These are phyloP conservation scores for Pelagia noctiluca DNA, from an alignment of 30 jellyfish, hydroid and myxozoan species.

Conservation along the genomic window DNA sequence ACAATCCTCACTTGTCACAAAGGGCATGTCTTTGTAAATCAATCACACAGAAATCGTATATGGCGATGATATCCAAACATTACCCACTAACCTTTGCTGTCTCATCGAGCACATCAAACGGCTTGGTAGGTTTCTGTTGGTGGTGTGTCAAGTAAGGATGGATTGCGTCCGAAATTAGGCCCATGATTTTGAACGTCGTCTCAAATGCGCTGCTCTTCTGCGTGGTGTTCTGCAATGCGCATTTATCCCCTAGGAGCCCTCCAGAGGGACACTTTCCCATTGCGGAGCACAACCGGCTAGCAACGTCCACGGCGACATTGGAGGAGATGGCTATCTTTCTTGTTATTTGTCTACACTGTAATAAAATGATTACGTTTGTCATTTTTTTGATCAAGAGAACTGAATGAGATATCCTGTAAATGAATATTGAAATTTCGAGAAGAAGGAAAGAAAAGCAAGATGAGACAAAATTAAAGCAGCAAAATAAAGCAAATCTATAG, in stretches of 20 bases:
- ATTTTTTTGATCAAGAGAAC: no score
- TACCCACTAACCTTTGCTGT: not conserved
- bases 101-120: not conserved
- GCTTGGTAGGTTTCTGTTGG: not conserved
- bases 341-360: not conserved
- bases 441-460: no score
- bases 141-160: not conserved
- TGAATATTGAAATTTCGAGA: no score
- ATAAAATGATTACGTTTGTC: no score
- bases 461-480: no score
- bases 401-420: no score
- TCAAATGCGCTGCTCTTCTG: not conserved
- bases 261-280: not conserved
- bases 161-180: not conserved
- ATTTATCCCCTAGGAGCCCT: not conserved
- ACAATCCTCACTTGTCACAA: no score
- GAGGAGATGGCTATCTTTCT: not conserved
- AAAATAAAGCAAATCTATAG: no score
- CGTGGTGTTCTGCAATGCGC: not conserved
- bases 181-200: not conserved
- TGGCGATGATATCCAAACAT: no score
- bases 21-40: no score
- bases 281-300: not conserved
- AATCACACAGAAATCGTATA: no score
- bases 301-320: not conserved